Base-by-base conservation (phyloP, 2,113 vertebrate genomes). In the Felis catus region DNA sequence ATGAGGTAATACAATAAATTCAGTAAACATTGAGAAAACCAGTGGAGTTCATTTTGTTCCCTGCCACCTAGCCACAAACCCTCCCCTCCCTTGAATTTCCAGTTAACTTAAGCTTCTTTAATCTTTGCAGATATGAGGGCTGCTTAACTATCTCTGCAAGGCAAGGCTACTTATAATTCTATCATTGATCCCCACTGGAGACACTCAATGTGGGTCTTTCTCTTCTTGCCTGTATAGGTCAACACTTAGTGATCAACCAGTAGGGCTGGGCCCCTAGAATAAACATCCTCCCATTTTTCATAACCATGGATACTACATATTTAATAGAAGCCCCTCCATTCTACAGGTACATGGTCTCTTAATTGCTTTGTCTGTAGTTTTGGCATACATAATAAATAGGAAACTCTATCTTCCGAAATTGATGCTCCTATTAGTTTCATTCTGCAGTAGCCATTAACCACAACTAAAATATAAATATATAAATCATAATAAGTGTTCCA, bases 391-490 rank as follows among this genome's bases (percentile, higher is more conserved):
- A 95, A 97, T 95, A 97, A 96, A 96, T 90, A 92, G 86, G 16
- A 16, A 94, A 73, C 25, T 90, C 89, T 93, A 93, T 95, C 93
- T 84, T 71, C 45, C 13, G 18, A 96, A 97, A 97, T 96, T 97
- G 97, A 98, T 98, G 94, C 53, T 85, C 61, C 81, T 97, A 87
- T 96, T 96, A 97, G 87, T 92, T 96, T 97, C 63, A 79, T 89
- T 94, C 90, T 95, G 84, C 80, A 96, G 45, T 92, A 97, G 71
- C 76, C 93, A 98, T 98, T 97, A 98, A 96, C 95, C 31, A 97
- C 88, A 94, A 92, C 80, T 97, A 96, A 97, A 96, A 97, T 97
- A 96, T 94, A 98, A 97, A 98, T 97, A 96, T 96, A 95, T 95
- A 96, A 97, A 86, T 97, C 95, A 96, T 97, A 97, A 83, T 97